Conservation (phyloP, 64 coral and sea anemone species). For the Montipora capricornis region DNA sequence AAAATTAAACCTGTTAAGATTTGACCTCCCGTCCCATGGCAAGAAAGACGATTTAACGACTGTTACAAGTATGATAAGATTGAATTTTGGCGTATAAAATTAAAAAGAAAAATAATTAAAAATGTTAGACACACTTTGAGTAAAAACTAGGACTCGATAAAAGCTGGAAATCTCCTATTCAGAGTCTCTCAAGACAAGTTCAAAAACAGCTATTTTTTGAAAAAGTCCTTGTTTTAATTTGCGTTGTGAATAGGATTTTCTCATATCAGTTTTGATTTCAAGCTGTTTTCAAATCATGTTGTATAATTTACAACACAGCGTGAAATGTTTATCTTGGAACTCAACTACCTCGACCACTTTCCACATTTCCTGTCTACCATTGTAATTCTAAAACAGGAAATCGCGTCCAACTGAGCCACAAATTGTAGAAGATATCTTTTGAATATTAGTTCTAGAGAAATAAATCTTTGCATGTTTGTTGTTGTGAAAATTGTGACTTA, state of each 20-base stretch:
- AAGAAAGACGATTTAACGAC: slow-evolving; percentile 24
- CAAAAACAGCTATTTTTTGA: background rate
- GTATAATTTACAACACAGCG: slow-evolving; percentile 49
- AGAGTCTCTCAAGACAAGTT: background rate
- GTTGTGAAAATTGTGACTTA: background rate
- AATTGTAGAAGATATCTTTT: slow-evolving; percentile 26
- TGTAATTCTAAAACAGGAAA: slow-evolving; percentile 43
- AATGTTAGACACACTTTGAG: background rate
- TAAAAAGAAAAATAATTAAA: background rate
- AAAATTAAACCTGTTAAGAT: background rate
- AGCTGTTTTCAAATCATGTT: slow-evolving; percentile 16
- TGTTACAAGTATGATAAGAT: slow-evolving; percentile 7
- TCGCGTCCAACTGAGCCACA: slow-evolving; percentile 15
- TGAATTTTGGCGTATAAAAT: background rate
- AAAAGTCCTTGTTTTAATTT: background rate
- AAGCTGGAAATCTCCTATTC: background rate
- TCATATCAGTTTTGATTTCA: slow-evolving; percentile 41
- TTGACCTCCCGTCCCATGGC: background rate
- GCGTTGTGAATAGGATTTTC: background rate
- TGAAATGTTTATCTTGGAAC: slow-evolving; percentile 52
- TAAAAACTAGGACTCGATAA: background rate
- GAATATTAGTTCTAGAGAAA: slow-evolving; percentile 40
- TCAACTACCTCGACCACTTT: slow-evolving; percentile 38
- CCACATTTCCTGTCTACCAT: slow-evolving; percentile 36
- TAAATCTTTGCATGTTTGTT: slow-evolving; percentile 9